Percentiles rank a stretch among this genome's conserved stretches.
Conservation (phyloP, 2,797 vertebrate genomes). For the Heliangelus exortis region DNA sequence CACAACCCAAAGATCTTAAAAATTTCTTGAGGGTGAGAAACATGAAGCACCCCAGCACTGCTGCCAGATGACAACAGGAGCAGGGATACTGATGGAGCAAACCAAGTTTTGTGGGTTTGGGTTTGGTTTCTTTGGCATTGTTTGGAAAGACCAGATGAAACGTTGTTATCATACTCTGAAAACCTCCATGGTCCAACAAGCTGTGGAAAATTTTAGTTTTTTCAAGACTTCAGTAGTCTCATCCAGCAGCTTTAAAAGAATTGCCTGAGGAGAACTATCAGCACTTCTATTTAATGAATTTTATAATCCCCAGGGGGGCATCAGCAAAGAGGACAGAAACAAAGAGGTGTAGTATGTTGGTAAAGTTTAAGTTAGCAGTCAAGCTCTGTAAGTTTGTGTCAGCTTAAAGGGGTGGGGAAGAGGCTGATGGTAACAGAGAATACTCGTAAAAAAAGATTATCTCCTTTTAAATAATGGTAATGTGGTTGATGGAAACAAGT, state of each 20-base stretch:
- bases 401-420: not conserved
- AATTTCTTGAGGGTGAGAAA: not conserved
- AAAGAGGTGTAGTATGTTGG: accelerated
- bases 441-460: too few relatives aligned
- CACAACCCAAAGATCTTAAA: not conserved
- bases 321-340: not conserved
- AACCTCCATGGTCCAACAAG: not conserved
- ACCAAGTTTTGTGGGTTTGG: not conserved
- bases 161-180: not conserved
- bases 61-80: too few relatives aligned
- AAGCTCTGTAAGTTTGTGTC: accelerated
- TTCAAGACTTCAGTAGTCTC: not conserved
- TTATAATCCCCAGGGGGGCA: not conserved
- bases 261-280: not conserved
- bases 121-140: too few relatives aligned
- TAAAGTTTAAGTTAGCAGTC: not conserved
- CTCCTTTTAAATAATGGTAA: not conserved
- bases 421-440: not conserved
- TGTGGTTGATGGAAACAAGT: not conserved
- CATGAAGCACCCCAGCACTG: accelerated
- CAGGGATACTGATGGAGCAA: accelerated
- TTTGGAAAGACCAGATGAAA: not conserved
- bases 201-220: not conserved
- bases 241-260: not conserved
- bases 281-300: not conserved